Evolutionary conservation across 2,797 vertebrate genomes (phyloP), one percentile per base, ranked within the genome.

Genomic region (Chelidonichthys spinosus): DNA sequence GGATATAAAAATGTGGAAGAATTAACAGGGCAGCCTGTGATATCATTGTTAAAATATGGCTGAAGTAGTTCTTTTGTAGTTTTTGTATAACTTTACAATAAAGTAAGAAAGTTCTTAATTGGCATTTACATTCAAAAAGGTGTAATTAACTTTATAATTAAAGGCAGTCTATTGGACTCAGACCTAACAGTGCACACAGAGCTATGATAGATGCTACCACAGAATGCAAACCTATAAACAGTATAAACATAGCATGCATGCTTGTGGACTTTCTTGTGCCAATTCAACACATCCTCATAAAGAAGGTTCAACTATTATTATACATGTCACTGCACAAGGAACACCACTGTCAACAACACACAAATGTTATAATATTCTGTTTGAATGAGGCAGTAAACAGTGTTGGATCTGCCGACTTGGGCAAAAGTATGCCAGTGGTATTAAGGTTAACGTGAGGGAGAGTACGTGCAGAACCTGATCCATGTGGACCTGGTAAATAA

Each of bases 401-500:
- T 18, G 53, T 11, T 15, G 55, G 43, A 71, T 32, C 60, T 43
- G 33, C 47, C 3, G 8, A 46, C 9, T 32, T 50, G 9, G 36
- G 36, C 13, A 46, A 54, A 71, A 63, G 10, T 15, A 47, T 56
- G 53, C 54, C 42, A 25, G 54, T 62, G 65, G 44, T 35, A 39
- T 63, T 56, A 54, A 35, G 44, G 54, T 69, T 47, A 82, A 43
- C 44, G 43, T 54, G 42, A 52, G 17, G 44, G 56, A 40, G 25
- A 67, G 44, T 46, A 50, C 42, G 32, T 5, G 7, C 39, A 52
- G 61, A 91, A 90, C 73, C 18, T 76, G 83, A 91, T 85, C 83
- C 70, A 62, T 69, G 63, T 62, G 80, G 72, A 72, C 61, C 69
- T 47, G 13, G 40, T 91, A 62, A 92, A 92, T 89, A 83, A 90